phyloP scores from a whole-genome alignment of 1,140 invertebrate species.

The Drosophila nasuta region DNA sequence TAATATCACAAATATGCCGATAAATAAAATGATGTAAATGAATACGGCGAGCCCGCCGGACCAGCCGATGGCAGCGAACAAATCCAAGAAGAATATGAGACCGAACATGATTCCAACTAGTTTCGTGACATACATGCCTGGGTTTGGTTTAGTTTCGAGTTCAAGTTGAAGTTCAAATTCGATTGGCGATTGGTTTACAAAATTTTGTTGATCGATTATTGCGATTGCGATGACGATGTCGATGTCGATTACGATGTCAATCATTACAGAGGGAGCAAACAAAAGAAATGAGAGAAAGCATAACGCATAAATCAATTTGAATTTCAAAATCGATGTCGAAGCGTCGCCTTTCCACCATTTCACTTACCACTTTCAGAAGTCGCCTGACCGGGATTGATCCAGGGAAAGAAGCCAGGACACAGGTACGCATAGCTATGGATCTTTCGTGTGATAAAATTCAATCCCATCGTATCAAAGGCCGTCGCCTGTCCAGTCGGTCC shows the following conservation, averaged over 20 bases:
- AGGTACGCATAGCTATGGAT: slow-evolving; percentile 91
- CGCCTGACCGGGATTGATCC: slow-evolving; percentile 94
- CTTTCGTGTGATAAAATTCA: slow-evolving; percentile 87
- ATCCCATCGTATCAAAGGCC: slow-evolving; percentile 86
- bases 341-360: neutral
- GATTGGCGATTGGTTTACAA: slow-evolving; percentile 9
- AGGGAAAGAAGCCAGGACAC: slow-evolving; percentile 94
- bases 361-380: slow-evolving; percentile 90
- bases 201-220: slow-evolving; percentile 13
- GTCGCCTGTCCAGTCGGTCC: slow-evolving; percentile 82
- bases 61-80: slow-evolving; percentile 92
- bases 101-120: slow-evolving; percentile 93
- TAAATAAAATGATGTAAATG: slow-evolving; percentile 89
- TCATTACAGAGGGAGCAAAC: slow-evolving; percentile 20
- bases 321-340: slow-evolving; percentile 23
- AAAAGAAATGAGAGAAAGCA: slow-evolving; percentile 48
- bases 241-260: slow-evolving; percentile 15
- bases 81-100: slow-evolving; percentile 92
- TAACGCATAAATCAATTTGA: slow-evolving; percentile 40
- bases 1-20: slow-evolving; percentile 91
- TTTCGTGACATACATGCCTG: slow-evolving; percentile 94
- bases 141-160: slow-evolving; percentile 21
- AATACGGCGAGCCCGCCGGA: slow-evolving; percentile 89
- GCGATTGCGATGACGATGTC: slow-evolving; percentile 30
- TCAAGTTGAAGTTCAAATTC: slow-evolving; percentile 35